A percentile compares a stretch with the other conserved stretches of the same genome.
Conservation (phyloP, 2,113 vertebrate species). For the Mastomys natalensis region DNA sequence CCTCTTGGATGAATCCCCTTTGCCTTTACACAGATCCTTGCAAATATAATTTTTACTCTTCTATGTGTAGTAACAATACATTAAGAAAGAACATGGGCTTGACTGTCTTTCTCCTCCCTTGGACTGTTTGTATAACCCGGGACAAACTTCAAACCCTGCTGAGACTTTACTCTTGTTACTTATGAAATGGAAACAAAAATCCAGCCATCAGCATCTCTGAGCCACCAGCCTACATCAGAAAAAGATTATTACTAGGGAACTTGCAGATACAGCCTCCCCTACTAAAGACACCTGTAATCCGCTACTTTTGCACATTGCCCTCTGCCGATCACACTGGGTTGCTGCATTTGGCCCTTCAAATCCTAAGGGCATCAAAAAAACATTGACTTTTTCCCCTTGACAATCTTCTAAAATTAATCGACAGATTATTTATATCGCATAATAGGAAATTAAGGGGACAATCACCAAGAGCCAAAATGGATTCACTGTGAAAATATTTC, state of each 20-base stretch:
- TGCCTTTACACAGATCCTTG: not conserved
- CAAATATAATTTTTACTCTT: not conserved
- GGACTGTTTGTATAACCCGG: not conserved
- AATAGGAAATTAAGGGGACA: not conserved
- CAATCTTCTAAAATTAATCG: not conserved
- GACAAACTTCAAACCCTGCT: not conserved
- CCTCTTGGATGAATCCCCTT: not conserved
- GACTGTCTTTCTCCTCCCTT: not conserved
- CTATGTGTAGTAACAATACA: not conserved
- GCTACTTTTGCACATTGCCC: not conserved
- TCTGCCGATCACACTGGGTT: constrained; percentile 14
- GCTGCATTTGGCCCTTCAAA: not conserved
- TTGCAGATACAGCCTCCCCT: not conserved
- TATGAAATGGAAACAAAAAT: not conserved
- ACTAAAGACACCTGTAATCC: not conserved
- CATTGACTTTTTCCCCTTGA: not conserved
- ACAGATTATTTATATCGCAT: not conserved
- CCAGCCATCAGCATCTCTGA: not conserved
- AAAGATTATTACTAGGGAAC: not conserved
- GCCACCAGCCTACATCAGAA: not conserved
- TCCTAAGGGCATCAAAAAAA: not conserved
- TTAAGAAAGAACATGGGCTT: not conserved
- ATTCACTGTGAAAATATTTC: constrained; percentile 43
- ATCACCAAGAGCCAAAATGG: constrained; percentile 12
- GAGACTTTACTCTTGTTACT: not conserved